These are phyloP conservation scores for Scaptodrosophila lebanonensis DNA, from an alignment of 1,140 invertebrate genomes.

Conservation along the genomic window DNA sequence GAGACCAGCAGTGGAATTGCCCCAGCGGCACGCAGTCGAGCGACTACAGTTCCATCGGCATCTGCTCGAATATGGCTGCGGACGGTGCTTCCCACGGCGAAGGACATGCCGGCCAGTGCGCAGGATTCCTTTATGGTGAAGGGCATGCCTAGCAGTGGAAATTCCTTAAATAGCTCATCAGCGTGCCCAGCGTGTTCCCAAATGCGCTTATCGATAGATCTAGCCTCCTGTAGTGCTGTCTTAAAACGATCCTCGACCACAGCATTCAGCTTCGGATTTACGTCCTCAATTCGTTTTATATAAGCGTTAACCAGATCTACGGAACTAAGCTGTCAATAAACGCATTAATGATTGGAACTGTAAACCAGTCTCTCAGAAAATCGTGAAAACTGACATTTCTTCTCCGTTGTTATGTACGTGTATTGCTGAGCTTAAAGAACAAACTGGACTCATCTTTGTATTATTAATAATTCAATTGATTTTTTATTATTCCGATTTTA, in stretches of 20 bases:
- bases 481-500: no score
- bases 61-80: constrained; percentile 79
- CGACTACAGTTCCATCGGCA: constrained; percentile 81
- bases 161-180: constrained; percentile 76
- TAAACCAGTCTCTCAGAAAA: no score
- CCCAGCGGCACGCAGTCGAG: constrained; percentile 81
- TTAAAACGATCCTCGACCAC: constrained; percentile 84
- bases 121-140: constrained; percentile 87
- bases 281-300: constrained; percentile 83
- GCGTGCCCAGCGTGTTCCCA: constrained; percentile 19
- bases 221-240: constrained; percentile 83
- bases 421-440: no score
- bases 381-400: no score
- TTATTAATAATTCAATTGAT: no score
- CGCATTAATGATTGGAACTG: no score
- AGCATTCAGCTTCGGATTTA: constrained; percentile 85
- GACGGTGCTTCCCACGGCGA: constrained; percentile 81
- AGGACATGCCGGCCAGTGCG: constrained; percentile 81
- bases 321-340: constrained; percentile 79
- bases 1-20: constrained; percentile 88
- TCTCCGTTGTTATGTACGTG: no score
- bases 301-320: constrained; percentile 82
- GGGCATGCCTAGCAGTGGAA: constrained; percentile 85
- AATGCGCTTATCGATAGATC: constrained; percentile 78
- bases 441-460: no score